Evolutionary conservation across 2,888 invertebrate species (phyloP).

Genomic region (Pseudococcus jackbeardsleyi): DNA sequence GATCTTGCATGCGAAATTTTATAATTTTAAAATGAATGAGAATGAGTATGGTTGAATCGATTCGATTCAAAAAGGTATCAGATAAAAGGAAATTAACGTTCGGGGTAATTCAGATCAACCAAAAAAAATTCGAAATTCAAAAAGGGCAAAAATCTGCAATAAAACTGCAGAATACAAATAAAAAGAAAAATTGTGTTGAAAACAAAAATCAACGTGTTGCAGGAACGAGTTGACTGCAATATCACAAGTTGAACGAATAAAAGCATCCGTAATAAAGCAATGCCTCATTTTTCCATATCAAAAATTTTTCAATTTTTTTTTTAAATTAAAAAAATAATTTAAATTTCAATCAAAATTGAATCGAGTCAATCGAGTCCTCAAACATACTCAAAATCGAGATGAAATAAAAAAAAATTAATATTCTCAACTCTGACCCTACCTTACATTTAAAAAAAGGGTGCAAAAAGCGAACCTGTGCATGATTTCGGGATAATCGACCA

Average conservation of each 20-base stretch:
- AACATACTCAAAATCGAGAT: not conserved
- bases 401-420: not conserved
- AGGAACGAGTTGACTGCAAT: not conserved
- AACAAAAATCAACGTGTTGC: not conserved
- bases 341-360: not conserved
- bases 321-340: not conserved
- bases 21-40: conserved; percentile 25
- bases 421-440: not conserved
- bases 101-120: too few species aligned
- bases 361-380: conserved; percentile 18
- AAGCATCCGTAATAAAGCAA: not conserved
- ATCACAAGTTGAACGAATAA: not conserved
- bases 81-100: too few species aligned
- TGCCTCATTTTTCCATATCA: not conserved
- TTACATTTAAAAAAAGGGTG: not conserved
- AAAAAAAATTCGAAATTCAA: not conserved
- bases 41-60: conserved; percentile 15
- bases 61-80: not conserved
- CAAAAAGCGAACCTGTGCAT: conserved; percentile 42
- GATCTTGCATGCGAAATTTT: conserved; percentile 8
- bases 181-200: not conserved
- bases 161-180: not conserved
- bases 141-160: not conserved
- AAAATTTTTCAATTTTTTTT: not conserved
- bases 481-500: not conserved